Conservation (phyloP, 2,888 invertebrate genomes). For the Hybos culiciformis region DNA sequence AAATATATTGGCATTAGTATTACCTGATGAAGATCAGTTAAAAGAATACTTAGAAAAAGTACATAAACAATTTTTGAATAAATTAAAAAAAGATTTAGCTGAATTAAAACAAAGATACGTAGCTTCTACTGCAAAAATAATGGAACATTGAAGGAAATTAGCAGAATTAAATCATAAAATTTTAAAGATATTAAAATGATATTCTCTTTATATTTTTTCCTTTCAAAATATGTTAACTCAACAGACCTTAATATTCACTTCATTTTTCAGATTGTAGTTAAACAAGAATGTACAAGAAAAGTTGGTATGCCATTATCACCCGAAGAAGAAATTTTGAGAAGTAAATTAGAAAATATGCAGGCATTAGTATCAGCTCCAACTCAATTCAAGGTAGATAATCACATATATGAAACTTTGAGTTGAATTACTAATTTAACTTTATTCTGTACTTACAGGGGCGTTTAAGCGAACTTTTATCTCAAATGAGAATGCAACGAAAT, state of each 20-base stretch:
- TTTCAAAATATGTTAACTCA: no score
- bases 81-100: conserved; percentile 62
- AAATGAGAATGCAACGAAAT: conserved; percentile 61
- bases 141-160: conserved; percentile 68
- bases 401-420: no score
- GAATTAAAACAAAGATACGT: conserved; percentile 70
- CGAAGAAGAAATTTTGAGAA: conserved; percentile 81
- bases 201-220: no score
- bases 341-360: conserved; percentile 73
- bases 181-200: conserved; percentile 67
- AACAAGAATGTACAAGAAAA: conserved; percentile 79
- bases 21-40: conserved; percentile 63
- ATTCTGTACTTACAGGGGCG: conserved; percentile 49
- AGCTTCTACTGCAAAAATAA: conserved; percentile 63
- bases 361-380: conserved; percentile 82
- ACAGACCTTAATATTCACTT: no score
- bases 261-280: conserved; percentile 75
- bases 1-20: conserved; percentile 56
- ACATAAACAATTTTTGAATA: conserved; percentile 67
- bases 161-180: conserved; percentile 72
- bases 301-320: conserved; percentile 74
- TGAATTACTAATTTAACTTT: neutral
- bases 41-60: conserved; percentile 78
- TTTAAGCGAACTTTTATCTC: conserved; percentile 78
- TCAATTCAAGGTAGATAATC: conserved; percentile 67